These are phyloP conservation scores for Ormyrus labotus DNA, from an alignment of 2,888 invertebrate species.

Conservation along the genomic window DNA sequence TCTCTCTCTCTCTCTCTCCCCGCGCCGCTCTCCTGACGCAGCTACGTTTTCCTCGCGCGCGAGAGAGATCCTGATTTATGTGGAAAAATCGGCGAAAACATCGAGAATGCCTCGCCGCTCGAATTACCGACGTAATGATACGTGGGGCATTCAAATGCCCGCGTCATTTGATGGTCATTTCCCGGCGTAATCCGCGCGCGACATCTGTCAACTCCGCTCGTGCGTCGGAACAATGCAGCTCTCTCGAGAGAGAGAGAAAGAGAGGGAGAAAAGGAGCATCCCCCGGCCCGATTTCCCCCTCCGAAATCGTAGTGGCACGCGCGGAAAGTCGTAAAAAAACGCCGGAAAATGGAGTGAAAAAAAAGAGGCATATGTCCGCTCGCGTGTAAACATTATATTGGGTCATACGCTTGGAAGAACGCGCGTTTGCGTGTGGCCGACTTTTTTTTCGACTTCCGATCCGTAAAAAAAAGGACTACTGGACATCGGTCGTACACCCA, in stretches of 20 bases:
- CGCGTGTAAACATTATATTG: slow-evolving; percentile 23
- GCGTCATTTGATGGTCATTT: slow-evolving; percentile 53
- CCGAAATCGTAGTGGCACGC: background rate
- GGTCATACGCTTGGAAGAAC: background rate
- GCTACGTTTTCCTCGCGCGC: slow-evolving; percentile 13
- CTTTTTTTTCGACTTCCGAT: background rate
- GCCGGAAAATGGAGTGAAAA: slow-evolving; percentile 24
- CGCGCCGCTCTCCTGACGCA: background rate
- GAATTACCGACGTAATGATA: background rate
- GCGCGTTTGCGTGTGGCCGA: background rate
- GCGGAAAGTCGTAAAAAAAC: slow-evolving; percentile 15
- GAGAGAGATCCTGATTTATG: slow-evolving; percentile 39
- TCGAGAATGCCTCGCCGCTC: background rate
- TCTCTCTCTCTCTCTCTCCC: background rate
- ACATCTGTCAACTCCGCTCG: slow-evolving; percentile 44
- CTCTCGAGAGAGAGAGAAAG: too few species aligned
- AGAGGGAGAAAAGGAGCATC: slow-evolving; percentile 11
- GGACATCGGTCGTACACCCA: background rate
- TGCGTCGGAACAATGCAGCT: background rate
- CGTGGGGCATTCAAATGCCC: slow-evolving; percentile 19
- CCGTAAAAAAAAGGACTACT: too few species aligned
- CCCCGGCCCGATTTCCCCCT: slow-evolving; percentile 1
- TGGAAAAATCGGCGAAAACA: background rate
- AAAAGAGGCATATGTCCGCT: slow-evolving; percentile 18
- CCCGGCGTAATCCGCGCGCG: slow-evolving; percentile 15